These are phyloP conservation scores for Meiosimyza platycephala DNA, from an alignment of 2,888 invertebrate species.

Conservation along the genomic window DNA sequence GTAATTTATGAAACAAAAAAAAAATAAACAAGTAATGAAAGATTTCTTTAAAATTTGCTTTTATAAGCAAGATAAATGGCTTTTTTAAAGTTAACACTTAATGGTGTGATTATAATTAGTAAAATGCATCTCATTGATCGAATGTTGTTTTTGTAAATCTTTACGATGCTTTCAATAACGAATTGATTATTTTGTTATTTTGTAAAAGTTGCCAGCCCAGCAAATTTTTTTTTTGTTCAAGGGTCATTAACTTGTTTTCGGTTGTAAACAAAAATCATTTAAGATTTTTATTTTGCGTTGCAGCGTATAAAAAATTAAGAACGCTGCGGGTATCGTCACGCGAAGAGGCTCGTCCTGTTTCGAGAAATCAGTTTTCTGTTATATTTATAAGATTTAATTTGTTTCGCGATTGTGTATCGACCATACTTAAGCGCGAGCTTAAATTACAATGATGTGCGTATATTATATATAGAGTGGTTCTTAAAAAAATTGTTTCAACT, in stretches of 20 bases:
- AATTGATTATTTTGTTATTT: neutral
- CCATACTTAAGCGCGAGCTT: neutral
- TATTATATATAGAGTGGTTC: neutral
- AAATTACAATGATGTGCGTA: neutral
- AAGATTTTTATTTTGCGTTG: neutral
- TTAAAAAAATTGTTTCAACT: too few relatives aligned
- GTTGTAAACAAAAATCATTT: neutral
- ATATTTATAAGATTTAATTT: neutral
- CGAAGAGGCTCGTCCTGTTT: too few relatives aligned
- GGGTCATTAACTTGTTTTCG: constrained; percentile 12
- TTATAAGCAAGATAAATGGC: constrained; percentile 4
- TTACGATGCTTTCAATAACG: neutral
- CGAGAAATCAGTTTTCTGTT: neutral
- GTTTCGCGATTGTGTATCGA: neutral
- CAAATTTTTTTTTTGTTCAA: neutral
- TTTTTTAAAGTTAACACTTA: neutral
- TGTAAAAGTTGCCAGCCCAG: neutral
- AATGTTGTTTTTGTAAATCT: constrained; percentile 6
- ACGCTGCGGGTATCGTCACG: too few relatives aligned
- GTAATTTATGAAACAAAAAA: neutral
- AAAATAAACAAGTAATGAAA: neutral
- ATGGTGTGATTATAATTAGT: neutral
- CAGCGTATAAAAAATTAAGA: neutral
- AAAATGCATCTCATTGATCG: neutral
- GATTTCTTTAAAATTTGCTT: neutral